Conservation (phyloP, 2,113 vertebrate genomes). For the Baryphthengus martii region DNA sequence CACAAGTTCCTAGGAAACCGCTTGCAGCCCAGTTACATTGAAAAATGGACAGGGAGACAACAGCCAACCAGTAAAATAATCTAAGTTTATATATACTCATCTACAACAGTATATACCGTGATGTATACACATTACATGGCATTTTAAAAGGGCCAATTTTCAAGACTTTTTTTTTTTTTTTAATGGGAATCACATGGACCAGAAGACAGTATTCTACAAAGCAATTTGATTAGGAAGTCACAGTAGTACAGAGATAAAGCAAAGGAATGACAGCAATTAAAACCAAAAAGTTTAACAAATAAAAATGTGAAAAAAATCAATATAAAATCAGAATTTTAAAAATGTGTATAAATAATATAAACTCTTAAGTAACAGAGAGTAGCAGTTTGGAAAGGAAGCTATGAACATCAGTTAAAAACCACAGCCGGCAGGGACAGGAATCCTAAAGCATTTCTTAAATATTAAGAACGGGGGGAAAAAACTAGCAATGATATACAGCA, state of each 20-base stretch:
- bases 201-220: not conserved
- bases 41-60: not conserved
- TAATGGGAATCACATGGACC: accelerated
- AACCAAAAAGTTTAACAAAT: not conserved
- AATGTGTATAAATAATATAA: not conserved
- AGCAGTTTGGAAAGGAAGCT: not conserved
- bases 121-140: not conserved
- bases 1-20: not conserved
- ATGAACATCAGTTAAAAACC: not conserved
- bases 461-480: not conserved
- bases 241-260: not conserved
- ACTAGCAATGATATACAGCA: not conserved
- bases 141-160: not conserved
- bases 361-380: not conserved
- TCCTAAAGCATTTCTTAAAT: not conserved
- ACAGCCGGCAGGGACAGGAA: not conserved
- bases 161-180: not conserved
- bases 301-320: not conserved
- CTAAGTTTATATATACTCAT: not conserved
- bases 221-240: not conserved
- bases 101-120: not conserved
- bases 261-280: not conserved
- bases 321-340: not conserved
- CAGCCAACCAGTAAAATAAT: not conserved
- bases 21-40: not conserved